Base-by-base conservation (phyloP, 2,113 vertebrate genomes). In the Anoura caudifer region DNA sequence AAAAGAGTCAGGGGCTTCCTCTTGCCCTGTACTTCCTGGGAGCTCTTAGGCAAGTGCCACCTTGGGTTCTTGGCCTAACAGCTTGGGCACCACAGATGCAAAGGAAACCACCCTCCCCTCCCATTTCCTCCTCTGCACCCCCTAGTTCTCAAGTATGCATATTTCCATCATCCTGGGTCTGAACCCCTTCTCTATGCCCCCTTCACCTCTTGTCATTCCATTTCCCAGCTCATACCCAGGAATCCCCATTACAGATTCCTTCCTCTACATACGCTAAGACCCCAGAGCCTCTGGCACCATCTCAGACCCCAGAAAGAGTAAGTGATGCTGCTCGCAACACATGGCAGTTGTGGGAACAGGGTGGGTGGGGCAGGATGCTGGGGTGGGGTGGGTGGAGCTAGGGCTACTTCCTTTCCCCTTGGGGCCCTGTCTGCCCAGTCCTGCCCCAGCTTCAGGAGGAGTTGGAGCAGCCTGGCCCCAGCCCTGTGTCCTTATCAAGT, bases 341-440 rank as follows among this genome's bases (percentile, higher is more conserved):
- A 6, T 0, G 14, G 38, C 54, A 54, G 77, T n/a, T 31, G 41
- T 22, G 52, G 89, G 69, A 93, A 43, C 9, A 7, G 28, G 38
- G 41, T 0, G 96, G 96, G 87, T 93, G 79, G 83, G 92, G 96
- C 97, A 96, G 96, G 97, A 98, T 97, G 97, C 96, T 73, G 59
- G 93, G 89, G 96, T 95, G 88, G 47, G 52, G 70, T 50, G 95
- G 97, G 97, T 97, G 97, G 97, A 92, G 97, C 80, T 81, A 87
- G 61, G 67, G 77, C 95, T 88, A 97, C 96, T 98, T 98, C 96
- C 97, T 98, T 96, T 97, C 95, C 95, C 83, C 93, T 45, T 86
- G 95, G 93, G 96, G 96, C 94, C 85, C 87, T 26, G 9, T 80
- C 52, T 2, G 61, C 72, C 81, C 87, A 97, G 90, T 96, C 61